Evolutionary conservation across 2,888 invertebrate species (phyloP), one percentile per base, ranked within the genome.

Genomic region (Spisula subtruncata): DNA sequence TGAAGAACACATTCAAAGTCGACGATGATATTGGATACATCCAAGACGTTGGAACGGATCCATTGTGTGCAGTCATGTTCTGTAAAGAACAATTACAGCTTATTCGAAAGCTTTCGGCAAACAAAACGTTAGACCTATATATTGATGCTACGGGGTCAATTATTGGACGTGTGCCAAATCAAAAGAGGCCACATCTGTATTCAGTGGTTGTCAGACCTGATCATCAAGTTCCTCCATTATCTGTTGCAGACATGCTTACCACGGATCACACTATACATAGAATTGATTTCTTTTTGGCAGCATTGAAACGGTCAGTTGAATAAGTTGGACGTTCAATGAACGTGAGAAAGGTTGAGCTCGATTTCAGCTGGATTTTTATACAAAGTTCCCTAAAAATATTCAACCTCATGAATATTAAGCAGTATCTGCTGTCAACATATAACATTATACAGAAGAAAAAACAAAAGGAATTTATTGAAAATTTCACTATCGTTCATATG

Each of bases 31-130:
- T n/a, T n/a, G n/a, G n/a, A 41, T 87, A 82, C 51, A 86, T 87
- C 2, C 5, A 71, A 71, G 87, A 87, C 8, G 82, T 87, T 46
- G 87, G 87, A 1, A 25, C 48, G 12, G 87, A 66, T 46, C 87
- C 81, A n/a, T 87, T 87, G 29, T 25, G n/a, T n/a, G n/a, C n/a
- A n/a, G n/a, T n/a, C n/a, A n/a, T n/a, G n/a, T n/a, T n/a, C n/a
- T n/a, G n/a, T n/a, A n/a, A n/a, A n/a, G n/a, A n/a, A n/a, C 46
- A 6, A 1, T 66, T 0, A 87, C 51, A 46, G 25, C 75, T n/a
- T 87, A 48, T 71, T 87, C 87, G 16, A 25, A 82, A 8, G 4
- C 20, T 51, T 41, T 81, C 81, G 12, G n/a, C 4, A 0, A 10
- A 5, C 8, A 48, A 81, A 0, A n/a, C 48, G 48, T 25, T 81